These are phyloP conservation scores for Buphagus erythrorhynchus DNA, from an alignment of 2,797 vertebrate genomes.

Conservation along the genomic window DNA sequence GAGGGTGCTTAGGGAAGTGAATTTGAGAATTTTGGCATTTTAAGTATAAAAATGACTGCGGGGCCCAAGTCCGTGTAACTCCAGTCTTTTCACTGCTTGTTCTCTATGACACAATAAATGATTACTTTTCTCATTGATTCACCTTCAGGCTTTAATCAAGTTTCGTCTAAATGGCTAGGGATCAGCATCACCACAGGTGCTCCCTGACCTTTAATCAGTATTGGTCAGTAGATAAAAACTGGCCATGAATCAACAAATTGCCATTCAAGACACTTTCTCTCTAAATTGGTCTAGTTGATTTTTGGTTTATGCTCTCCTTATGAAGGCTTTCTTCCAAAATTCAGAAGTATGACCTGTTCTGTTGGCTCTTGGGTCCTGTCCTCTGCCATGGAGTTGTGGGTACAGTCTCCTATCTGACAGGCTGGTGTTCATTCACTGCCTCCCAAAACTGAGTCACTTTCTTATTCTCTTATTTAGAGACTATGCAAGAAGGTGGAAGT, in stretches of 20 bases:
- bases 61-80: conserved; percentile 42
- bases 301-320: conserved; percentile 13
- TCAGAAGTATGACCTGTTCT: background rate
- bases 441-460: background rate
- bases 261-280: background rate
- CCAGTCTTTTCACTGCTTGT: conserved; percentile 1
- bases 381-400: background rate
- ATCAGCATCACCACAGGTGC: background rate
- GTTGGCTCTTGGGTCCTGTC: conserved; percentile 6
- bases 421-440: background rate
- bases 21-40: background rate
- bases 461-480: conserved; percentile 48
- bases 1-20: background rate
- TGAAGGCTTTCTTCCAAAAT: conserved; percentile 5
- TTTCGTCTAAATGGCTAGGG: conserved; percentile 8
- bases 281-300: conserved; percentile 30
- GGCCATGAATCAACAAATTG: conserved; percentile 23
- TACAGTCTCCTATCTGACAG: background rate
- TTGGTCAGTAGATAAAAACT: conserved; percentile 32
- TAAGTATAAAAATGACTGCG: conserved; percentile 4
- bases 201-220: conserved; percentile 18
- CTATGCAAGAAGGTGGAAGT: conserved; percentile 13
- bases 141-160: conserved; percentile 25
- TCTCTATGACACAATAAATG: conserved; percentile 16
- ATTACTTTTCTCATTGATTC: background rate